phyloP scores from a whole-genome alignment of 2,888 invertebrate genomes.

The Xanthia togata region DNA sequence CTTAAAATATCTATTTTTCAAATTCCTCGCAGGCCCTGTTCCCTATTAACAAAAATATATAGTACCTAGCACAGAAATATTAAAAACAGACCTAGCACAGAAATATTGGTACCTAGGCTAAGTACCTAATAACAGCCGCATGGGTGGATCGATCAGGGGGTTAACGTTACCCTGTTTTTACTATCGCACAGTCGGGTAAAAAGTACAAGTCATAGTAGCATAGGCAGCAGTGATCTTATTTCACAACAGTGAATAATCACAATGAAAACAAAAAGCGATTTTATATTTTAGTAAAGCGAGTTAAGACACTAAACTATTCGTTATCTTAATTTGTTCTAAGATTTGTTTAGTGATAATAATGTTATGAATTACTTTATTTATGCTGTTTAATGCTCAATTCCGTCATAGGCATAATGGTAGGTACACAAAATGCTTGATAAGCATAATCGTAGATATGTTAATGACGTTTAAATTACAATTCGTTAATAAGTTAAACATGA shows the following conservation, averaged over 20 bases:
- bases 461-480: neutral
- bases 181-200: neutral
- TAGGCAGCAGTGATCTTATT: neutral
- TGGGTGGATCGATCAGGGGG: too few relatives aligned
- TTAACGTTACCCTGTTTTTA: neutral
- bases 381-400: slow-evolving; percentile 12
- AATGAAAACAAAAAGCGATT: neutral
- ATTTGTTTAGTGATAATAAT: slow-evolving; percentile 14
- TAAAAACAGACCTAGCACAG: too few relatives aligned
- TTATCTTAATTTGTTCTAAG: neutral
- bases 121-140: too few relatives aligned
- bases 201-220: neutral
- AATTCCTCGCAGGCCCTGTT: too few relatives aligned
- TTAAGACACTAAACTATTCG: neutral
- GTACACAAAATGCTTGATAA: neutral
- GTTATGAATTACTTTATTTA: slow-evolving; percentile 6
- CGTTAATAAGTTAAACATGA: too few relatives aligned
- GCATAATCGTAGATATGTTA: neutral
- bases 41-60: too few relatives aligned
- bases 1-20: too few relatives aligned
- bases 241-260: slow-evolving; percentile 4
- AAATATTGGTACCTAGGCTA: too few relatives aligned
- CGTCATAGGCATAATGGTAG: neutral
- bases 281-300: neutral
- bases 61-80: too few relatives aligned